Conservation (phyloP, 1,140 invertebrate genomes). For the Protaetia brevitarsis region DNA sequence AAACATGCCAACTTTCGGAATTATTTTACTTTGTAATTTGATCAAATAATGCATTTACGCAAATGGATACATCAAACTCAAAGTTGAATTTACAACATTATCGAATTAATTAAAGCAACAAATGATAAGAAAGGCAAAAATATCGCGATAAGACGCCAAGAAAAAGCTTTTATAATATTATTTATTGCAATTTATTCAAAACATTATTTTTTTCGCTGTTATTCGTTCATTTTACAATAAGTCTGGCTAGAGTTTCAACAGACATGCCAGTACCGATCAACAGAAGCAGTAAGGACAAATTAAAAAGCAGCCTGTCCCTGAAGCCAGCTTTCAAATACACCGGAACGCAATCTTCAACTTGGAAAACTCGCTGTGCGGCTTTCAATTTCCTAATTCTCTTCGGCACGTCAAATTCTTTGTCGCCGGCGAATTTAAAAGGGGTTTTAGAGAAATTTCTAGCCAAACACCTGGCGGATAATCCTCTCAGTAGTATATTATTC, state of each 20-base stretch:
- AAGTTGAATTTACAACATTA: too few relatives aligned
- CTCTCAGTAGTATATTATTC: too few relatives aligned
- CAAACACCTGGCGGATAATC: background rate
- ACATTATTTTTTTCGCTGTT: too few relatives aligned
- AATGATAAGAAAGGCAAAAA: too few relatives aligned
- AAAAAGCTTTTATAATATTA: too few relatives aligned
- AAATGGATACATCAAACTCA: too few relatives aligned
- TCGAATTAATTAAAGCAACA: too few relatives aligned
- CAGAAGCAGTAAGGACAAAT: background rate
- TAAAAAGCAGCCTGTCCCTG: slow-evolving; percentile 3
- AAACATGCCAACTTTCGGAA: too few relatives aligned
- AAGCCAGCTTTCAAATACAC: slow-evolving; percentile 13
- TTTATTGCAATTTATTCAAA: too few relatives aligned
- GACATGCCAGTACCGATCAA: background rate
- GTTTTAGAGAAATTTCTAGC: background rate
- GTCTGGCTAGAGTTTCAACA: background rate
- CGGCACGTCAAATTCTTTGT: background rate
- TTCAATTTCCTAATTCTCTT: background rate
- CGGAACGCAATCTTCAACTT: background rate
- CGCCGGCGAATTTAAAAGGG: background rate
- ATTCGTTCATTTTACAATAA: background rate
- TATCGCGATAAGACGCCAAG: too few relatives aligned
- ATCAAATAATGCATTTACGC: too few relatives aligned
- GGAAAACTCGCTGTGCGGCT: background rate
- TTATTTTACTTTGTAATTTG: too few relatives aligned